A percentile compares a stretch with the other conserved stretches of the same genome.
These are phyloP conservation scores for Bombyx huttoni DNA, from an alignment of 2,888 invertebrate genomes.

Conservation along the genomic window DNA sequence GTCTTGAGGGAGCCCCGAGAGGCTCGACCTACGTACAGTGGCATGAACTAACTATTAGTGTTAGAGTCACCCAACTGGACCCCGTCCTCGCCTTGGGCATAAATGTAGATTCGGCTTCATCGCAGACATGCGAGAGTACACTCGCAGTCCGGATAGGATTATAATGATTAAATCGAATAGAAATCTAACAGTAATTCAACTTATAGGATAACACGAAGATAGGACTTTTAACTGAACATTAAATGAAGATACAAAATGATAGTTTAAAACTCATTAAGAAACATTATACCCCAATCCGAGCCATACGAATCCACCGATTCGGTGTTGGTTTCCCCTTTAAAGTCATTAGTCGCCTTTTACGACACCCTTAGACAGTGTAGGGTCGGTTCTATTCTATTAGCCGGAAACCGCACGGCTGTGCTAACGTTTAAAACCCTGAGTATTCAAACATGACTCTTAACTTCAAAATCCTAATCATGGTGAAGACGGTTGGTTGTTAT, in stretches of 20 bases:
- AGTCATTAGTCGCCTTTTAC: not conserved
- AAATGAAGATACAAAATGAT: not conserved
- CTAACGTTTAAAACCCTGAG: not conserved
- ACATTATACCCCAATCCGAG: not conserved
- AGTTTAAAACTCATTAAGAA: not conserved
- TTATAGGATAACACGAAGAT: too few species aligned
- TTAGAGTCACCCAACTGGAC: not conserved
- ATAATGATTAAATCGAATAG: not conserved
- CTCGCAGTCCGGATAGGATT: not conserved
- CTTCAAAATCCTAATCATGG: not conserved
- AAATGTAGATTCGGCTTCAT: not conserved
- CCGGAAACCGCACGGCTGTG: not conserved
- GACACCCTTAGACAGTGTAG: not conserved
- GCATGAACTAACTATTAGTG: not conserved
- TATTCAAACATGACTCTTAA: not conserved
- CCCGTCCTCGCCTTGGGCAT: not conserved
- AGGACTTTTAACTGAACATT: too few species aligned
- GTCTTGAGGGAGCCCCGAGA: not conserved
- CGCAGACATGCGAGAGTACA: not conserved
- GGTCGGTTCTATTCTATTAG: not conserved
- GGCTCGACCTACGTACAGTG: not conserved
- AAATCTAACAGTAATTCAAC: not conserved
- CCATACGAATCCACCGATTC: not conserved
- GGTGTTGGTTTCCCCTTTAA: not conserved
- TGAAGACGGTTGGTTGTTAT: too few species aligned